Evolutionary conservation across 1,140 invertebrate genomes (phyloP), one percentile per base, ranked within the genome.

Genomic region (Triops cancriformis): DNA sequence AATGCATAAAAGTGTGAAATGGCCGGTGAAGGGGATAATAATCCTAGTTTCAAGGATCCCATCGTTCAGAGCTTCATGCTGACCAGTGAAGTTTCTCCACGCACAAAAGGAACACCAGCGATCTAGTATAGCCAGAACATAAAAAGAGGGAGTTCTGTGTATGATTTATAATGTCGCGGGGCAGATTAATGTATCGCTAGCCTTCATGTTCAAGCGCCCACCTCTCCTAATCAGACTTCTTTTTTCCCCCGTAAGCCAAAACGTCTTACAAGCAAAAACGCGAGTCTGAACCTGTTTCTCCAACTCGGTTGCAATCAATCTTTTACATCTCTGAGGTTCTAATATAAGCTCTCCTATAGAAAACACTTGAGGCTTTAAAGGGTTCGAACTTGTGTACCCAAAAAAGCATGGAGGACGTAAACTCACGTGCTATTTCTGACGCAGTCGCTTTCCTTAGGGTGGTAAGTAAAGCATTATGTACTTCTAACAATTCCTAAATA

Each of bases 111-210:
- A 64, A 23, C 31, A 37, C 51, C 51, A 64, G 23, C 51, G 23
- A n/a, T 64, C 51, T 18, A 64, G 23, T 23, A 14, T 64, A 18
- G 51, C 51, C 14, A 64, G 51, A 64, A 23, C 51, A 64, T 64
- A 64, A 64, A 64, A 64, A 64, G 51, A 23, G 51, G 51, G 6
- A 64, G 51, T 64, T 37, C 51, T 64, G 51, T 14, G 9, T 64
- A 64, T 64, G 51, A 64, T 64, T 64, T 64, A 64, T 64, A 64
- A 64, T 64, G 51, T 64, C 51, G 51, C 51, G 51, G 23, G 51
- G 51, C 51, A n/a, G 51, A 64, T 64, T 64, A 64, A 64, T 64
- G 51, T 64, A 64, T 64, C 51, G 51, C 51, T 64, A 64, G 51
- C 51, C 23, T 64, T 23, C 23, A 64, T n/a, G 51, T 14, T 64